Percentiles rank a stretch among this genome's conserved stretches.
phyloP scores from a whole-genome alignment of 1,140 invertebrate species.

The Platorchestia sp. region DNA sequence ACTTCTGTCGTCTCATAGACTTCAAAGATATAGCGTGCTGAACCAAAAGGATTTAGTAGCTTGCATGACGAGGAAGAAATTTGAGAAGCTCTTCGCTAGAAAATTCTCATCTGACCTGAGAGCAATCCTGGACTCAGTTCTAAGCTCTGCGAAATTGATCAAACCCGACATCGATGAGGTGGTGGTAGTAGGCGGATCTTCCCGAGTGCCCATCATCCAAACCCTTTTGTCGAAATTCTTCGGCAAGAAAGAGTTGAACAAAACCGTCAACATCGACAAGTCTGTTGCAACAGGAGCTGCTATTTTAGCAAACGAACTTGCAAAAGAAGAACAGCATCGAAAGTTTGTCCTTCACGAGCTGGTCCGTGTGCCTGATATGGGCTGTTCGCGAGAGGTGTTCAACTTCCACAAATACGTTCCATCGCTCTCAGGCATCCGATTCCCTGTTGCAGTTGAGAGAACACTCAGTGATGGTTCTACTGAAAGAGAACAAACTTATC shows the following conservation, averaged over 20 bases:
- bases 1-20: background rate
- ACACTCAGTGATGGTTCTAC: background rate
- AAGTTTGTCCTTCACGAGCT: background rate
- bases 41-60: background rate
- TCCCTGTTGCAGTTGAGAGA: background rate
- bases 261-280: background rate
- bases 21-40: background rate
- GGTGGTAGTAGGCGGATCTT: background rate
- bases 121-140: background rate
- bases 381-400: background rate
- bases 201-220: background rate
- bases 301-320: background rate
- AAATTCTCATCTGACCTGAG: background rate
- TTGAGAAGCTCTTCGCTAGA: background rate
- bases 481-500: background rate
- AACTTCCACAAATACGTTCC: background rate
- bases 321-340: background rate
- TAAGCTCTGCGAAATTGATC: background rate
- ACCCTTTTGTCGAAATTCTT: background rate
- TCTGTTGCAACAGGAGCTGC: background rate
- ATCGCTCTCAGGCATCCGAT: background rate
- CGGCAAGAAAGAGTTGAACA: background rate
- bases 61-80: background rate
- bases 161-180: background rate
- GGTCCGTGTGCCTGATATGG: background rate